A percentile compares a stretch with the other conserved stretches of the same genome.
Evolutionary conservation across 2,888 invertebrate genomes (phyloP).

Genomic region (Yponomeuta sedellus): DNA sequence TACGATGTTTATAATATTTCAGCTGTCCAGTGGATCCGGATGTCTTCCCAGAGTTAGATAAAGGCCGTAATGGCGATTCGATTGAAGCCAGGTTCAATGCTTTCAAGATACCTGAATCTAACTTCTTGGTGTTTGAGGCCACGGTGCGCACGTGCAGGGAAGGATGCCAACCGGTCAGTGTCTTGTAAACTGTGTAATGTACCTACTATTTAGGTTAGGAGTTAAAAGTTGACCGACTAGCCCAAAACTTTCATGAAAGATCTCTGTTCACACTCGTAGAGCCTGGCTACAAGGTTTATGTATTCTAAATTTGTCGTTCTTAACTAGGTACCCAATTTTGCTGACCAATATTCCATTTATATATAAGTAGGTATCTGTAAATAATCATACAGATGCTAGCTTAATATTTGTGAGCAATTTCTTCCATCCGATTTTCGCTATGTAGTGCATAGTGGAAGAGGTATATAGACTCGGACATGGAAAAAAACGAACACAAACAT

Average conservation of each 20-base stretch:
- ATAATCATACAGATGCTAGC: too few species aligned
- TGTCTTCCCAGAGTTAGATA: slow-evolving; percentile 93
- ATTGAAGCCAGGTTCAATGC: slow-evolving; percentile 94
- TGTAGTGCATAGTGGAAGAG: too few species aligned
- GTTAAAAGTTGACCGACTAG: background rate
- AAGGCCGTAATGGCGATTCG: slow-evolving; percentile 89
- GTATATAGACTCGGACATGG: too few species aligned
- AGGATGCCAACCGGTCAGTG: slow-evolving; percentile 87
- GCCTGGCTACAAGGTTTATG: too few species aligned
- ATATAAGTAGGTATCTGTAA: too few species aligned
- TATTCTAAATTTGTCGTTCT: too few species aligned
- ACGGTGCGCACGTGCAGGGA: slow-evolving; percentile 92
- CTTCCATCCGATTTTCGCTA: too few species aligned
- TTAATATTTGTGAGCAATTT: too few species aligned
- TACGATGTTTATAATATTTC: background rate
- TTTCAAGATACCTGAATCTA: slow-evolving; percentile 95
- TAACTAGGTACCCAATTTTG: too few species aligned
- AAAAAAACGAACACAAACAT: background rate
- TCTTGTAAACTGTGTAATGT: background rate
- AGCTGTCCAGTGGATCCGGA: slow-evolving; percentile 95
- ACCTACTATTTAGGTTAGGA: background rate
- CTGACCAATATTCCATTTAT: too few species aligned
- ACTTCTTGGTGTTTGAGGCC: slow-evolving; percentile 94
- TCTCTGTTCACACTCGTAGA: too few species aligned
- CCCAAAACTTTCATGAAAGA: background rate